Evolutionary conservation across 2,113 vertebrate genomes (phyloP).

Genomic region (Chloropsis hardwickii): DNA sequence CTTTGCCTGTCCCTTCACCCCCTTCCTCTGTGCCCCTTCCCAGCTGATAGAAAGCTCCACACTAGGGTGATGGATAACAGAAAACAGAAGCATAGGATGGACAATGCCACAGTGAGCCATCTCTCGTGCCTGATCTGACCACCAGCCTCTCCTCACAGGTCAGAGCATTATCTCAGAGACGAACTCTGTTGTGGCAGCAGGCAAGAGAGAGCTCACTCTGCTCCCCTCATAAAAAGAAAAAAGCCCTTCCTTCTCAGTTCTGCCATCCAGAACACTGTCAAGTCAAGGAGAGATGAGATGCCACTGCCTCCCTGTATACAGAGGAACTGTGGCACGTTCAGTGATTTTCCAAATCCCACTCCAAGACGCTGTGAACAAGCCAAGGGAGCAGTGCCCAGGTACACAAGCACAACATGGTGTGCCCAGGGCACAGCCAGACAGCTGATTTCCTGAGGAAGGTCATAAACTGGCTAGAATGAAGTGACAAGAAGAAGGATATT

Average conservation of each 20-base stretch:
- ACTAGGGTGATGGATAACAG: neutral
- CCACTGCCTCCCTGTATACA: neutral
- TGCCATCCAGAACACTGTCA: neutral
- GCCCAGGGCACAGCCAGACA: neutral
- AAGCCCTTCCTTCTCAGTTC: neutral
- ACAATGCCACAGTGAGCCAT: neutral
- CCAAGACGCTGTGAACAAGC: neutral
- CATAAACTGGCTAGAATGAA: neutral
- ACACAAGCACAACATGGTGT: rapidly evolving
- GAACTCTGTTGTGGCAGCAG: neutral
- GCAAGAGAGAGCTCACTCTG: neutral
- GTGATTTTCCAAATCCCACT: neutral
- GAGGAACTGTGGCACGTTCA: neutral
- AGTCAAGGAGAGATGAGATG: neutral
- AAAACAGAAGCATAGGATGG: neutral
- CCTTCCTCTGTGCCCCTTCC: rapidly evolving
- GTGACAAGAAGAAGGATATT: neutral
- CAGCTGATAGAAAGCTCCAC: neutral
- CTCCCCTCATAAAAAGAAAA: neutral
- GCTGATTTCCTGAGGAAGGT: neutral
- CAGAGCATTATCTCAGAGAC: neutral
- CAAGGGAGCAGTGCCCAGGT: neutral
- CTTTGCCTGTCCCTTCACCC: neutral
- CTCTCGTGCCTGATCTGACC: neutral
- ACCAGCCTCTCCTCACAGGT: neutral